phyloP scores from a whole-genome alignment of 2,888 invertebrate species.

The Lycocerus yunnanus region DNA sequence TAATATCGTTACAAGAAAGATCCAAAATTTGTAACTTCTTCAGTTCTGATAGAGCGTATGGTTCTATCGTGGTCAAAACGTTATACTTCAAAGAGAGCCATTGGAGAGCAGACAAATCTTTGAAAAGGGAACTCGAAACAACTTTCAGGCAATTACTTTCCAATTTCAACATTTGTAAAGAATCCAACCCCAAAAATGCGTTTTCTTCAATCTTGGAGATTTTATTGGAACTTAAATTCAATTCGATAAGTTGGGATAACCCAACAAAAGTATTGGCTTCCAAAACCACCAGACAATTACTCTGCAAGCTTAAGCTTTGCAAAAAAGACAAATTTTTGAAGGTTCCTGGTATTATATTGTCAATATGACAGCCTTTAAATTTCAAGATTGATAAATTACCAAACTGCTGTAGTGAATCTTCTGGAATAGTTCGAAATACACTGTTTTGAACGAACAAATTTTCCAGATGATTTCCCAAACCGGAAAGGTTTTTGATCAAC shows the following conservation, averaged over 20 bases:
- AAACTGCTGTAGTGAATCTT: neutral
- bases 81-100: neutral
- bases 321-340: neutral
- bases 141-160: neutral
- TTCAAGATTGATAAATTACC: neutral
- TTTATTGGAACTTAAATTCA: neutral
- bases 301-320: neutral
- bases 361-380: neutral
- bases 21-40: neutral
- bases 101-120: neutral
- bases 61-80: neutral
- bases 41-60: neutral
- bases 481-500: neutral
- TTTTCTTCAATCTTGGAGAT: neutral
- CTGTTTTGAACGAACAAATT: neutral
- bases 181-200: neutral
- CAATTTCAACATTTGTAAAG: neutral
- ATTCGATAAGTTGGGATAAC: neutral
- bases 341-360: neutral
- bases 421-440: neutral
- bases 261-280: neutral
- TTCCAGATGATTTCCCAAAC: neutral
- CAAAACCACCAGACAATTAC: neutral
- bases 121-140: neutral
- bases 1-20: neutral